A percentile compares a stretch with the other conserved stretches of the same genome.
phyloP scores from a whole-genome alignment of 1,140 invertebrate genomes.

The Carcinoscorpius rotundicauda region DNA sequence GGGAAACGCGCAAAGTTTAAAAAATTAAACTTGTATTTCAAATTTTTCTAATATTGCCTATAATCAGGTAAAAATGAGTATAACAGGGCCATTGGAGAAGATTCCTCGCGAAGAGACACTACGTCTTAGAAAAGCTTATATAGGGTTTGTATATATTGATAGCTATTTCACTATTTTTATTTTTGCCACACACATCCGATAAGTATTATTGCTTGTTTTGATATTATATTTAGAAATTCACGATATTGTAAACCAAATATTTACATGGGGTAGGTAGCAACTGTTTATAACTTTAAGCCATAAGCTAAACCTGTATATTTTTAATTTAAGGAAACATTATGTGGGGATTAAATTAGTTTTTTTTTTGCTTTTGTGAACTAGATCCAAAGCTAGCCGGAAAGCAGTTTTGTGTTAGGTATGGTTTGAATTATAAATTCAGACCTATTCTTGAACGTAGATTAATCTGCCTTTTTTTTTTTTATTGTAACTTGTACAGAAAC shows the following conservation, averaged over 20 bases:
- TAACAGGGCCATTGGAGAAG: constrained; percentile 41
- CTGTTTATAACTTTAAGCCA: constrained; percentile 3
- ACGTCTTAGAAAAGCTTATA: constrained; percentile 56
- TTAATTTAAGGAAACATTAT: constrained; percentile 5
- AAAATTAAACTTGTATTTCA: no score
- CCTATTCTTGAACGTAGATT: no score
- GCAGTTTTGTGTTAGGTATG: no score
- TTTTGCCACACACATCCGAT: not conserved
- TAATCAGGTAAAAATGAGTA: no score
- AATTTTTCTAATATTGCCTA: no score
- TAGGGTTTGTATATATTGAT: constrained; percentile 50
- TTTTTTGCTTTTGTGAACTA: no score
- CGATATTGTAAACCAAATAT: not conserved
- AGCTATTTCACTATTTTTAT: constrained; percentile 4
- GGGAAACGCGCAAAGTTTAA: no score
- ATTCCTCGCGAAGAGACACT: constrained; percentile 64
- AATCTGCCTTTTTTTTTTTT: no score
- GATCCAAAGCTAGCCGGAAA: no score
- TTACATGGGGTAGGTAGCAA: not conserved
- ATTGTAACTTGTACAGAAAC: no score
- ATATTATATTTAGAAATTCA: not conserved
- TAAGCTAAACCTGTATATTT: constrained; percentile 9
- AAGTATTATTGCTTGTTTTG: constrained; percentile 2
- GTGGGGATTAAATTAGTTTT: no score
- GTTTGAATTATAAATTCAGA: no score